Base-by-base conservation (phyloP, 2,797 vertebrate genomes). In the Sylvilagus floridanus region DNA sequence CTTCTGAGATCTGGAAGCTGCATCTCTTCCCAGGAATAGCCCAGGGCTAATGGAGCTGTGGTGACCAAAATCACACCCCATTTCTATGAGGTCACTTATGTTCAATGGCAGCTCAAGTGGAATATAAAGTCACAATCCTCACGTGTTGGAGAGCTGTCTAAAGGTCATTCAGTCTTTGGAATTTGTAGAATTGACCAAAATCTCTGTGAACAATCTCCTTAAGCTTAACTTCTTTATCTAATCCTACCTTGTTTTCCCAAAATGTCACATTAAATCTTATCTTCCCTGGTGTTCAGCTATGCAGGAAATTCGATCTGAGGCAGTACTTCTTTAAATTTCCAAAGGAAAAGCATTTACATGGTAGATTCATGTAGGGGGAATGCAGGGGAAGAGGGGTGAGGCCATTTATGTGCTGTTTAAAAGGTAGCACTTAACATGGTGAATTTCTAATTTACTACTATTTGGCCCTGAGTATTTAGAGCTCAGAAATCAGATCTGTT, bases 41-140 rank as follows among this genome's bases (percentile, higher is more conserved):
- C 12, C 54, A 65, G 17, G 30, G 3, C 3, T 52, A 8, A 71
- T 28, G 2, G 2, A 28, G 2, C 0, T 0, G 1, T 26, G 10
- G 28, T 22, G 13, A 69, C 12, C 12, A 26, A 84, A 42, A 47
- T 1, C 4, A 17, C 16, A 14, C 4, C 26, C 3, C 57, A 73
- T 66, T 5, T 4, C 73, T 66, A 21, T 62, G 4, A 22, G 7
- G 7, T 2, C 28, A 13, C 30, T 42, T 28, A 2, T 14, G 28
- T n/a, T 14, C 35, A 84, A 35, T 16, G 60, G 4, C 28, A 54
- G 47, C 11, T 42, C 50, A 62, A 37, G 2, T 76, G 7, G 10
- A 57, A 42, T n/a, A 28, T 13, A 52, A 73, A 88, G 0, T 5
- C 26, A 3, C 5, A 8, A 7, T n/a, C 14, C 14, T 10, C 6